A percentile compares a stretch with the other conserved stretches of the same genome.
phyloP scores from a whole-genome alignment of 2,888 invertebrate genomes.

The Alloscopus bannaensis region DNA sequence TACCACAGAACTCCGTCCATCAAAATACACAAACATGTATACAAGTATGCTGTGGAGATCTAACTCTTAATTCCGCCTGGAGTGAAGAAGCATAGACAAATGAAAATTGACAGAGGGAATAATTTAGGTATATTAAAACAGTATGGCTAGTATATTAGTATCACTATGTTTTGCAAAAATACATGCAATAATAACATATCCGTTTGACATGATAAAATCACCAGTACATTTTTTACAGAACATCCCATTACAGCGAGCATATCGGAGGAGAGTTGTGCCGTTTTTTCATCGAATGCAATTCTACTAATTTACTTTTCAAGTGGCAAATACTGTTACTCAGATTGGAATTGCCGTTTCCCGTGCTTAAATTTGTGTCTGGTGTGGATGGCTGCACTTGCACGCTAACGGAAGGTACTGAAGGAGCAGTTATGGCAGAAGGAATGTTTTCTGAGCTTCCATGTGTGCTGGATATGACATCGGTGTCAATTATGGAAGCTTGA shows the following conservation, averaged over 20 bases:
- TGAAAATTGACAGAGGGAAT: no score
- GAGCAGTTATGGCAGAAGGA: slow-evolving; percentile 10
- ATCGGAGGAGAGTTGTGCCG: slow-evolving; percentile 72
- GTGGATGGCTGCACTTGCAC: slow-evolving; percentile 49
- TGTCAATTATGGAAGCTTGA: slow-evolving; percentile 70
- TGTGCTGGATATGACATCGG: slow-evolving; percentile 38
- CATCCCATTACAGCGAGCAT: slow-evolving; percentile 65
- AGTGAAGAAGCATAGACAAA: no score
- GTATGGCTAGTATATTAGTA: no score
- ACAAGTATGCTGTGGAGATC: no score
- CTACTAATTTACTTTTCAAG: slow-evolving; percentile 70
- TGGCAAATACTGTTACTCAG: slow-evolving; percentile 69
- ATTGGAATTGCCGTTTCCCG: slow-evolving; percentile 37
- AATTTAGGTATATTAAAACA: no score
- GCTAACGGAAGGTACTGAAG: slow-evolving; percentile 3
- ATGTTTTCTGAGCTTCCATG: slow-evolving; percentile 38
- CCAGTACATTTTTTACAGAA: neutral
- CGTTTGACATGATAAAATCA: no score
- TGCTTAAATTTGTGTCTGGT: slow-evolving; percentile 25
- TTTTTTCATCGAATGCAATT: slow-evolving; percentile 71
- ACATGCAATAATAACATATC: no score
- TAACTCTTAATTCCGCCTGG: no score
- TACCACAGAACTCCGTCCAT: no score
- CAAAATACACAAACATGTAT: no score
- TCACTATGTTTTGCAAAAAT: no score